phyloP scores from a whole-genome alignment of 1,140 invertebrate species.

The Arctopsyche grandis region DNA sequence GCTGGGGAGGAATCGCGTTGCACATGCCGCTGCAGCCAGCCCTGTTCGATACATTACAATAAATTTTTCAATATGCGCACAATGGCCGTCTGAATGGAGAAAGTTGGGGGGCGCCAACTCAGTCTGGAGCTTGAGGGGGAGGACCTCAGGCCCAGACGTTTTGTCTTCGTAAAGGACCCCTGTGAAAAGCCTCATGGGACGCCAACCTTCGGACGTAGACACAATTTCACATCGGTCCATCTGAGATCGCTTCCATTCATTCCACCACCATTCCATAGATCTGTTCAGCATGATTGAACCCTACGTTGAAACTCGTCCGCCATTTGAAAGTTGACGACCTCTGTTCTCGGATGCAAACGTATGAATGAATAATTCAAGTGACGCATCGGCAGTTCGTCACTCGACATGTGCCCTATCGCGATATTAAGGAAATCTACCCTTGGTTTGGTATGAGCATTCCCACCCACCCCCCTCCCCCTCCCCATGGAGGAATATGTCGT shows the following conservation, averaged over 20 bases:
- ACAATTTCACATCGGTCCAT: not conserved
- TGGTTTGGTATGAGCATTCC: too few species aligned
- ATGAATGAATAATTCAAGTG: constrained; percentile 51
- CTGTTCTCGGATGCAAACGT: constrained; percentile 22
- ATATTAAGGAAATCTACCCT: too few species aligned
- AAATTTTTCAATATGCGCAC: constrained; percentile 44
- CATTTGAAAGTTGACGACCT: not conserved
- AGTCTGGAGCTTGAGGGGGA: not conserved
- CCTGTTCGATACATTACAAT: constrained; percentile 32
- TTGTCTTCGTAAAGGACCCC: constrained; percentile 26
- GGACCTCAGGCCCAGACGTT: constrained; percentile 33
- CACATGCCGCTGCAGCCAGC: constrained; percentile 19
- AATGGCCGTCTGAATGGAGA: constrained; percentile 33
- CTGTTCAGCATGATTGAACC: too few species aligned
- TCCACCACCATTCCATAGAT: not conserved
- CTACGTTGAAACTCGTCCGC: not conserved
- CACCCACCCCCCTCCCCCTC: too few species aligned
- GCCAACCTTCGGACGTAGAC: not conserved
- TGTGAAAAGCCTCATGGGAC: not conserved
- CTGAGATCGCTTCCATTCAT: not conserved
- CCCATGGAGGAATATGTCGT: too few species aligned
- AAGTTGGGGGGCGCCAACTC: constrained; percentile 39
- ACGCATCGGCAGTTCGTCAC: constrained; percentile 50
- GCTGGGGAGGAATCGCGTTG: not conserved
- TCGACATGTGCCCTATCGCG: constrained; percentile 4